Evolutionary conservation across 1,140 invertebrate genomes (phyloP).

Genomic region (Platyura marginata): DNA sequence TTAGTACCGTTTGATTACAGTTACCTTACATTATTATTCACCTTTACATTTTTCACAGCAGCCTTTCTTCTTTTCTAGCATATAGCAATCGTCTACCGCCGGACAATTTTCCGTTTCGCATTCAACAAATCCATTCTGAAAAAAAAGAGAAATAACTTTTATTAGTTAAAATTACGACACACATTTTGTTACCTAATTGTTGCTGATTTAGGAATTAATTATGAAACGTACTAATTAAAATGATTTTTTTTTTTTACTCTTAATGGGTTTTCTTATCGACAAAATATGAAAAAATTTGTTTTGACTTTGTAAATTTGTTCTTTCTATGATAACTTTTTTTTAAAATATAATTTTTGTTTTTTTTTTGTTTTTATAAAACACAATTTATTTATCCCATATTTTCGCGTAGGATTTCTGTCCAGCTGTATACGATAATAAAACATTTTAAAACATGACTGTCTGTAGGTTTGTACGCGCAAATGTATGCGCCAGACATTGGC

Average conservation of each 20-base stretch:
- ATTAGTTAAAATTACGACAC: background rate
- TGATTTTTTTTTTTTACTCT: background rate
- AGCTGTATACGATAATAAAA: too few species aligned
- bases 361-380: too few species aligned
- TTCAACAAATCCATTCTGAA: conserved; percentile 53
- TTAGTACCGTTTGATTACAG: background rate
- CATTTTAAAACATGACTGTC: too few species aligned
- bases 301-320: too few species aligned
- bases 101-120: conserved; percentile 42
- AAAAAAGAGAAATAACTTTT: conserved; percentile 12
- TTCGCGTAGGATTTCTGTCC: too few species aligned
- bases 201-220: background rate
- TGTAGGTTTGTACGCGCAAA: too few species aligned
- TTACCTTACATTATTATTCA: conserved; percentile 13
- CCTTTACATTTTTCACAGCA: conserved; percentile 55
- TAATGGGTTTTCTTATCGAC: background rate
- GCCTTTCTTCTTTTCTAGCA: conserved; percentile 32
- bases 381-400: too few species aligned
- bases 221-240: background rate
- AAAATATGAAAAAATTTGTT: too few species aligned
- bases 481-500: too few species aligned
- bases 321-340: too few species aligned
- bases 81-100: conserved; percentile 44
- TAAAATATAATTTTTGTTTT: too few species aligned
- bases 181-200: background rate